These are phyloP conservation scores for Lipotes vexillifer DNA, from an alignment of 2,113 vertebrate genomes.

Conservation along the genomic window DNA sequence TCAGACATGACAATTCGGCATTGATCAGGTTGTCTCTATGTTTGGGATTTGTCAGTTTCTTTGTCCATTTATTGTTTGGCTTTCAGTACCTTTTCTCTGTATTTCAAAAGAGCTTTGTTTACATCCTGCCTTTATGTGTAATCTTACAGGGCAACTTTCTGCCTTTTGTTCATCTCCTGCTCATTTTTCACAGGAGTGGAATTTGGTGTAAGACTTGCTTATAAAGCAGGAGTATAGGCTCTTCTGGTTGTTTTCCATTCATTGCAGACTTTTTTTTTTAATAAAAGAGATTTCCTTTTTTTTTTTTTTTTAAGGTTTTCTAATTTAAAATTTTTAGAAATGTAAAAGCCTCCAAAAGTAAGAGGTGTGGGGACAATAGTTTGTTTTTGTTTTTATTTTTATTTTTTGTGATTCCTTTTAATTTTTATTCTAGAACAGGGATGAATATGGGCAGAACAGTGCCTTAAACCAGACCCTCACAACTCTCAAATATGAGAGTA, in stretches of 20 bases:
- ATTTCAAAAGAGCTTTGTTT: constrained; percentile 46
- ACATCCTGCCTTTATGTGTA: neutral
- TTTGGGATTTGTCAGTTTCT: constrained; percentile 44
- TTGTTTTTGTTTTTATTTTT: neutral
- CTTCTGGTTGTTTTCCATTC: neutral
- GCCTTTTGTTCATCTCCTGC: neutral
- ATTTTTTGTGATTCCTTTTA: neutral
- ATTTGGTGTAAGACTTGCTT: neutral
- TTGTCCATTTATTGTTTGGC: constrained; percentile 24
- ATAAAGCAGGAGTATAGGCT: neutral
- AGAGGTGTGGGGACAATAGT: neutral
- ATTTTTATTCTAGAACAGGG: neutral
- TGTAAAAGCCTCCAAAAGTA: neutral
- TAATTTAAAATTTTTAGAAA: neutral
- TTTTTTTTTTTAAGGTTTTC: neutral
- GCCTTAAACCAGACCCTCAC: neutral
- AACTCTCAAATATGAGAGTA: neutral
- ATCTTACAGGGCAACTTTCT: neutral
- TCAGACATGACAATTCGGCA: neutral
- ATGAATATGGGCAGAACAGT: neutral
- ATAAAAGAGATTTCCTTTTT: neutral
- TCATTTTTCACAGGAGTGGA: neutral
- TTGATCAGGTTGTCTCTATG: constrained; percentile 1
- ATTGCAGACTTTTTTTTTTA: neutral
- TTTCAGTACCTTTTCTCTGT: constrained; percentile 36